Conservation (phyloP, 2,113 vertebrate species). For the Hyperopisus bebe region DNA sequence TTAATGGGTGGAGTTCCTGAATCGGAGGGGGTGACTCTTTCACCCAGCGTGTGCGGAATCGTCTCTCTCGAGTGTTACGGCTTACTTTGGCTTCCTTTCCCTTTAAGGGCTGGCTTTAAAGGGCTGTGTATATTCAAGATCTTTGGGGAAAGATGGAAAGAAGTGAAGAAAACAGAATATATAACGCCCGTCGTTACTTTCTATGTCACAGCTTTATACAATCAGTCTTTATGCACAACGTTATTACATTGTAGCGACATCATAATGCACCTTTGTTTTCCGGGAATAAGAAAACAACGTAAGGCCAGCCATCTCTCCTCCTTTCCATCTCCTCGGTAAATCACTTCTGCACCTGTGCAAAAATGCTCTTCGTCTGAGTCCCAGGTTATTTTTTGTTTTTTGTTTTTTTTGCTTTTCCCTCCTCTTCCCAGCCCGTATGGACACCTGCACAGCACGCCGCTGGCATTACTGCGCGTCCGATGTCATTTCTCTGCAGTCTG, state of each 20-base stretch:
- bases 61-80: neutral
- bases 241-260: neutral
- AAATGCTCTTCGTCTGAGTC: neutral
- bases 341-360: constrained; percentile 17
- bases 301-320: neutral
- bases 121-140: neutral
- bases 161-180: constrained; percentile 6
- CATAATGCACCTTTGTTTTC: constrained; percentile 1
- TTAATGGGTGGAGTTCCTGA: constrained; percentile 10
- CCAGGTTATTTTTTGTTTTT: neutral
- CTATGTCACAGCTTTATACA: neutral
- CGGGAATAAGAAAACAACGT: neutral
- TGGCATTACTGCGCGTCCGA: constrained; percentile 15
- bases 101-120: neutral
- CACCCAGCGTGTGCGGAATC: neutral
- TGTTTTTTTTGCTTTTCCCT: neutral
- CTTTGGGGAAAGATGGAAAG: neutral
- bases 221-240: constrained; percentile 11
- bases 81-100: neutral
- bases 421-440: neutral
- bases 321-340: constrained; percentile 9
- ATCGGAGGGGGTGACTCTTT: constrained; percentile 6
- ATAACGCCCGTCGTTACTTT: neutral
- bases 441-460: constrained; percentile 14
- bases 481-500: constrained; percentile 11